These are phyloP conservation scores for Syngnathoides biaculeatus DNA, from an alignment of 2,113 vertebrate species.

Conservation along the genomic window DNA sequence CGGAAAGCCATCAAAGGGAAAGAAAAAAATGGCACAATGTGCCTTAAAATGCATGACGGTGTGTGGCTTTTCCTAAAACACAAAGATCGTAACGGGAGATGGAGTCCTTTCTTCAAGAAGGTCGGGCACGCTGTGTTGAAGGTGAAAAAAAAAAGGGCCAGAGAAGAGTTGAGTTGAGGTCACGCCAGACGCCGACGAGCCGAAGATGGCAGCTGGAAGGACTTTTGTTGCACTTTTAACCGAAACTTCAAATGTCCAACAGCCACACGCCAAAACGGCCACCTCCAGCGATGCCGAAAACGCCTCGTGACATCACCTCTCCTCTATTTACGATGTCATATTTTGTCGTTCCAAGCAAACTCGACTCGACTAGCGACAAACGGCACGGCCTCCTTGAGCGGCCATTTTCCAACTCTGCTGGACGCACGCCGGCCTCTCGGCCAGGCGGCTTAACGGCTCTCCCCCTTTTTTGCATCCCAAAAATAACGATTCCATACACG, in stretches of 20 bases:
- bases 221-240: not conserved
- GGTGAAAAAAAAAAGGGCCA: not conserved
- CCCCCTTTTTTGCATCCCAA: too few relatives aligned
- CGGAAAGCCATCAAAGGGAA: not conserved
- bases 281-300: too few relatives aligned
- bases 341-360: too few relatives aligned
- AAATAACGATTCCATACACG: too few relatives aligned
- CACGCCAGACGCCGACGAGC: not conserved
- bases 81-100: conserved; percentile 6
- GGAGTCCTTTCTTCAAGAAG: not conserved
- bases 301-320: too few relatives aligned
- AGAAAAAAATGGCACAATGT: not conserved
- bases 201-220: not conserved
- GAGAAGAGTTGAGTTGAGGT: not conserved
- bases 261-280: too few relatives aligned
- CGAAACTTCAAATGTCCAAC: not conserved
- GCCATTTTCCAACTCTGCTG: too few relatives aligned
- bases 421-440: too few relatives aligned
- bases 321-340: too few relatives aligned
- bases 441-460: too few relatives aligned
- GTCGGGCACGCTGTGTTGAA: conserved; percentile 8
- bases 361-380: too few relatives aligned
- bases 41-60: not conserved
- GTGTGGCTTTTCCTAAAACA: not conserved
- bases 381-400: too few relatives aligned